These are phyloP conservation scores for Agriopis aurantiaria DNA, from an alignment of 2,888 invertebrate genomes.

Conservation along the genomic window DNA sequence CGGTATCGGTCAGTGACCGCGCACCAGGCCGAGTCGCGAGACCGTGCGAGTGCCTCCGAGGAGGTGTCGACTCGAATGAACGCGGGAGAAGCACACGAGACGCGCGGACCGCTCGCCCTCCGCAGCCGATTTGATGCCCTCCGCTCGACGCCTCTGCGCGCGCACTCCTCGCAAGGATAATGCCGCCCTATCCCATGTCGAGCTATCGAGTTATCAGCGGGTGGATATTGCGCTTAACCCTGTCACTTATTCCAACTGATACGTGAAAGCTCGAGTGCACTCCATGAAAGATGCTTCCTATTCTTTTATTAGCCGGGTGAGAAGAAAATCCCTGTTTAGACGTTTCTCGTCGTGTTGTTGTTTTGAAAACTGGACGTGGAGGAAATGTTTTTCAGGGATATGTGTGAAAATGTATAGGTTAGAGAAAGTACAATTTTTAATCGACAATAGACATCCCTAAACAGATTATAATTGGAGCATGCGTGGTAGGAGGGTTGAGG, in stretches of 20 bases:
- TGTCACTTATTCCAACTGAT: slow-evolving; percentile 66
- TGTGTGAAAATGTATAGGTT: slow-evolving; percentile 24
- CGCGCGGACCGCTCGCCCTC: slow-evolving; percentile 81
- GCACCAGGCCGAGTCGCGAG: slow-evolving; percentile 55
- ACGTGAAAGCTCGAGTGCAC: slow-evolving; percentile 59
- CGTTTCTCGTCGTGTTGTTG: slow-evolving; percentile 30
- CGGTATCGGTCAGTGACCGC: slow-evolving; percentile 80
- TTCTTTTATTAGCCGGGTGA: slow-evolving; percentile 43
- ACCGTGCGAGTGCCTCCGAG: slow-evolving; percentile 65
- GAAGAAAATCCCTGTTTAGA: slow-evolving; percentile 42
- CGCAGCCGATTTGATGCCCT: slow-evolving; percentile 83
- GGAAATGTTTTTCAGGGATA: slow-evolving; percentile 19
- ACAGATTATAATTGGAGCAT: slow-evolving; percentile 86
- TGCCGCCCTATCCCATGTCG: slow-evolving; percentile 82
- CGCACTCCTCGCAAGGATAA: slow-evolving; percentile 77
- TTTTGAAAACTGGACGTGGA: slow-evolving; percentile 21
- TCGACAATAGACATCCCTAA: slow-evolving; percentile 84
- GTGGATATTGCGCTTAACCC: slow-evolving; percentile 72
- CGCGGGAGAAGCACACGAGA: slow-evolving; percentile 63
- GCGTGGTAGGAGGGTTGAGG: slow-evolving; percentile 82
- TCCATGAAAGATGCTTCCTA: slow-evolving; percentile 50
- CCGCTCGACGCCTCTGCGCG: slow-evolving; percentile 82
- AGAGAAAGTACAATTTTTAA: slow-evolving; percentile 59
- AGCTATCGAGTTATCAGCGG: slow-evolving; percentile 82
- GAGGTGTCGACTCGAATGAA: slow-evolving; percentile 72